Conservation (phyloP, 2,888 invertebrate genomes). For the Melipona bicolor region DNA sequence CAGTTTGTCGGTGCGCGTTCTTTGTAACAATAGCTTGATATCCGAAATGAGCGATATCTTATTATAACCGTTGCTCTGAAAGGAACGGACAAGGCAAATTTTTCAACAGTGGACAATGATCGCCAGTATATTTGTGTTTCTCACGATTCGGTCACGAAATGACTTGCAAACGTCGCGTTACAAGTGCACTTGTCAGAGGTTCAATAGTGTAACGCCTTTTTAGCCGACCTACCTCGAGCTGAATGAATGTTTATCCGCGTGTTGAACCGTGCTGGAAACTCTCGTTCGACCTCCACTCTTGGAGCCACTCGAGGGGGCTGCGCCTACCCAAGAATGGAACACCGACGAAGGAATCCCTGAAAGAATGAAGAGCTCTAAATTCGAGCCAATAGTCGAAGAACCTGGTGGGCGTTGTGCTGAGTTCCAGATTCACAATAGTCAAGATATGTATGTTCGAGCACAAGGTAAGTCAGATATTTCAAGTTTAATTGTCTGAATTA, state of each 20-base stretch:
- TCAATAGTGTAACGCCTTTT: slow-evolving; percentile 69
- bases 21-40: background rate
- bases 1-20: background rate
- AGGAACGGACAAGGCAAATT: background rate
- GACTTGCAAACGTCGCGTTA: slow-evolving; percentile 80
- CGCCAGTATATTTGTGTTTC: slow-evolving; percentile 81
- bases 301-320: slow-evolving; percentile 51
- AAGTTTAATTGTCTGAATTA: background rate
- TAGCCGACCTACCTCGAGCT: slow-evolving; percentile 53
- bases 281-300: slow-evolving; percentile 59
- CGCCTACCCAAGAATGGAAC: slow-evolving; percentile 55
- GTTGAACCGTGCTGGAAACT: slow-evolving; percentile 55
- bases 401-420: slow-evolving; percentile 54
- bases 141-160: slow-evolving; percentile 82
- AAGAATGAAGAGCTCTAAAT: slow-evolving; percentile 68
- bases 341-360: slow-evolving; percentile 54
- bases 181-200: slow-evolving; percentile 74
- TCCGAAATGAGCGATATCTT: background rate
- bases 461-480: background rate
- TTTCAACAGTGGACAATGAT: slow-evolving; percentile 27
- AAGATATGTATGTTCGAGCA: slow-evolving; percentile 1
- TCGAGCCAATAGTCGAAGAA: slow-evolving; percentile 65
- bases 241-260: slow-evolving; percentile 70
- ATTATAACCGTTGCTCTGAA: background rate
- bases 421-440: slow-evolving; percentile 49